phyloP scores from a whole-genome alignment of 2,888 invertebrate genomes.

The Tryphoninae sp. region DNA sequence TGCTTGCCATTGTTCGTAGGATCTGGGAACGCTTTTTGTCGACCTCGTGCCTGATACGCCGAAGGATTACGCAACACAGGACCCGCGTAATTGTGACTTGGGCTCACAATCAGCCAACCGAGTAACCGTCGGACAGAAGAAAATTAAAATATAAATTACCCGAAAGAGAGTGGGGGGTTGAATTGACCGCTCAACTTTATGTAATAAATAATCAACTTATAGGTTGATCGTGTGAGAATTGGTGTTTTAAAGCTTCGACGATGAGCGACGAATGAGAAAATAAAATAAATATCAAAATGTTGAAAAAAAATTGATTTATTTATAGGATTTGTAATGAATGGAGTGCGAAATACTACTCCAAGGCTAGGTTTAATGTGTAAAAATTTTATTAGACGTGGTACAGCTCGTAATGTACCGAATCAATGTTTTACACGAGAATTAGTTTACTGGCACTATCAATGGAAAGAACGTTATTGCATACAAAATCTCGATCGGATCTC shows the following conservation, averaged over 20 bases:
- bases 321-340: too few species aligned
- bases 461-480: neutral
- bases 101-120: slow-evolving; percentile 27
- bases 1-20: slow-evolving; percentile 61
- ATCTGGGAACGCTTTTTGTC: slow-evolving; percentile 72
- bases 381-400: neutral
- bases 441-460: neutral
- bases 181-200: slow-evolving; percentile 42
- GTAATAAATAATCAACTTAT: slow-evolving; percentile 60
- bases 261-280: neutral
- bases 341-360: too few species aligned
- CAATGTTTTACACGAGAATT: neutral
- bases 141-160: slow-evolving; percentile 12
- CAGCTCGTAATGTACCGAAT: too few species aligned
- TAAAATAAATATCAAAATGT: neutral
- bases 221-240: slow-evolving; percentile 16
- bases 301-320: neutral
- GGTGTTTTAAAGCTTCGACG: neutral
- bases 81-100: slow-evolving; percentile 68
- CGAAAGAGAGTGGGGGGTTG: slow-evolving; percentile 9
- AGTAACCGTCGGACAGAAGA: slow-evolving; percentile 18
- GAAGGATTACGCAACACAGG: slow-evolving; percentile 67
- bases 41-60: slow-evolving; percentile 53
- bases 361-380: too few species aligned
- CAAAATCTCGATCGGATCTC: neutral